Evolutionary conservation across 2,113 vertebrate genomes (phyloP).

Genomic region (Sorex fumeus): DNA sequence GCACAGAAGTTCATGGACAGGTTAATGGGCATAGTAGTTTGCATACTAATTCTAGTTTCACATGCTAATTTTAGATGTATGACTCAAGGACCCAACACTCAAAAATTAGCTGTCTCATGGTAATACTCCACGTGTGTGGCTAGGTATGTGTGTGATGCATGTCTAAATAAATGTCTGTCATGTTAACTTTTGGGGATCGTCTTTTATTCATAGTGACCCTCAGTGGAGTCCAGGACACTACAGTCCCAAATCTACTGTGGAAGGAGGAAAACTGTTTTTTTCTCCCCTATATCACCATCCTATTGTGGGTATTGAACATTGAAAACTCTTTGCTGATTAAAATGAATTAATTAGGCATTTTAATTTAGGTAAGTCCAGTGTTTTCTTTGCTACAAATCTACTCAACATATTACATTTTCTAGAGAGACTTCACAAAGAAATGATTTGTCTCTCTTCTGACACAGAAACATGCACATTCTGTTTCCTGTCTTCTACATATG

Average conservation of each 20-base stretch:
- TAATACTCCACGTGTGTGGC: neutral
- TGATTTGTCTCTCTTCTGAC: neutral
- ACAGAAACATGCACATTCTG: neutral
- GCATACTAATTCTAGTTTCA: too few relatives aligned
- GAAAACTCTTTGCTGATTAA: conserved; percentile 16
- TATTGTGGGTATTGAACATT: conserved; percentile 5
- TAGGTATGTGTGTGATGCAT: neutral
- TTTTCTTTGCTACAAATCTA: conserved; percentile 48
- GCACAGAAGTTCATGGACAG: too few relatives aligned
- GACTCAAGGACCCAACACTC: too few relatives aligned
- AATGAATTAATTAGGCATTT: conserved; percentile 49
- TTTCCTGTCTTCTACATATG: conserved; percentile 10
- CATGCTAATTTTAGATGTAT: too few relatives aligned
- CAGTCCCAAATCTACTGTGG: neutral
- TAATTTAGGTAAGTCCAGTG: neutral
- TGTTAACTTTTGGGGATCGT: neutral
- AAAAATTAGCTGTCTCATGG: too few relatives aligned
- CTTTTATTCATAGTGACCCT: neutral
- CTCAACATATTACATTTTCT: neutral
- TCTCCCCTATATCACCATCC: neutral
- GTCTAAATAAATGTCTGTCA: neutral
- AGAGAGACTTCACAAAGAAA: neutral
- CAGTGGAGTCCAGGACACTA: neutral
- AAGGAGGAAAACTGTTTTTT: neutral
- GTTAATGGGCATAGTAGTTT: too few relatives aligned